Evolutionary conservation across 2,888 invertebrate species (phyloP), one percentile per base, ranked within the genome.

Genomic region (Prosapia bicincta): DNA sequence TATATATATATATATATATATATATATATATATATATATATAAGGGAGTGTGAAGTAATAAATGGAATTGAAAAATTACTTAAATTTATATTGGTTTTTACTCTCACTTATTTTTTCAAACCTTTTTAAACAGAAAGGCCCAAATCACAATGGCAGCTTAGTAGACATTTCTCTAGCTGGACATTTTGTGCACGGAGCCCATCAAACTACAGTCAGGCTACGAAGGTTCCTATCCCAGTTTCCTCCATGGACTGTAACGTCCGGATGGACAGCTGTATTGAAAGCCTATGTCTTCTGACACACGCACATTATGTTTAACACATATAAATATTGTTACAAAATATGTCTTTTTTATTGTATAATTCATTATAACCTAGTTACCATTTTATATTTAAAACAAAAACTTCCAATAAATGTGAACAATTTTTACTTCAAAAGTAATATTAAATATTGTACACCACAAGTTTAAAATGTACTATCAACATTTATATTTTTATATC

Each of bases 231-330:
- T 91, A 79, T 82, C 82, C 15, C 86, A 89, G 81, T 89, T 92
- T 83, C 92, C 93, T 38, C 81, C 85, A 0, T 90, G 90, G 90
- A 87, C 89, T 30, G 90, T 91, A 25, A 86, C 89, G 74, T 89
- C 89, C 38, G 90, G 90, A 78, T 93, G 93, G 93, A 89, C 90
- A 76, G 90, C 91, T 1, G 88, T 90, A 71, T 89, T 91, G 83
- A 90, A 91, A 80, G 89, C 92, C 7, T 90, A 87, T 85, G 84
- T 86, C 79, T 86, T 86, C 83, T 88, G 84, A 84, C 75, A 28
- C 3, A 26, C n/a, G n/a, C n/a, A n/a, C n/a, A n/a, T n/a, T 70
- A 20, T 32, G 38, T n/a, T 13, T 13, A 3, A 38, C 38, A 38
- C 3, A 13, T n/a, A n/a, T n/a, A 13, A 13, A 38, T 38, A 38